Percentiles rank a stretch among this genome's conserved stretches.
phyloP scores from a whole-genome alignment of 1,140 invertebrate genomes.

The Augochlora pura region DNA sequence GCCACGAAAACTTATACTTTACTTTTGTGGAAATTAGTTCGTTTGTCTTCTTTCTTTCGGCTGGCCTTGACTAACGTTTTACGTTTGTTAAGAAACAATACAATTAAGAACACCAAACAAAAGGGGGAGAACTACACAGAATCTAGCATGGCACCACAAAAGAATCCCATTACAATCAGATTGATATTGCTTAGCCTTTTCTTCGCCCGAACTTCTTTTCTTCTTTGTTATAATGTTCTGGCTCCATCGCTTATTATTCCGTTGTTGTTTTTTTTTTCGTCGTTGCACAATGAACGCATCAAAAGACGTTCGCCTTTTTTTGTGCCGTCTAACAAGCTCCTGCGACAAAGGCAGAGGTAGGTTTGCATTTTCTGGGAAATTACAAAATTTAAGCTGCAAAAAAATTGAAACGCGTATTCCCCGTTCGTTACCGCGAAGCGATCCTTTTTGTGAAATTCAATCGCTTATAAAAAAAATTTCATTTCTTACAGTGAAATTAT shows the following conservation, averaged over 20 bases:
- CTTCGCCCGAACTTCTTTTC: not conserved
- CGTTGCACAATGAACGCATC: slow-evolving; percentile 22
- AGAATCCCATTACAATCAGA: slow-evolving; percentile 23
- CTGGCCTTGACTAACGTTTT: not conserved
- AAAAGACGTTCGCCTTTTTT: slow-evolving; percentile 32
- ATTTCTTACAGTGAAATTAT: no score
- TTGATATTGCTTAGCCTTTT: not conserved
- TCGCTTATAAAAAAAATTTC: no score
- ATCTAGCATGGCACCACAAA: not conserved
- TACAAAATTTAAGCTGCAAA: slow-evolving; percentile 5
- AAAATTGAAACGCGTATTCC: not conserved
- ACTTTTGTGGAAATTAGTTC: slow-evolving; percentile 17
- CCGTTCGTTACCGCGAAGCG: not conserved
- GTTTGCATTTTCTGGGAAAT: slow-evolving; percentile 11
- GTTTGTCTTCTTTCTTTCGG: not conserved
- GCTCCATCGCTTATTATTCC: slow-evolving; percentile 18
- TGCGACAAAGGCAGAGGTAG: not conserved
- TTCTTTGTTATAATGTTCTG: slow-evolving; percentile 21
- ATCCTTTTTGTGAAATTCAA: not conserved
- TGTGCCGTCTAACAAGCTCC: slow-evolving; percentile 27
- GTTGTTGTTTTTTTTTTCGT: not conserved
- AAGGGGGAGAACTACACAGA: not conserved
- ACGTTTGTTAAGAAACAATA: not conserved
- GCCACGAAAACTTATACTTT: not conserved
- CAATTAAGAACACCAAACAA: not conserved